Evolutionary conservation across 2,113 vertebrate species (phyloP).

Genomic region (Ia io): DNA sequence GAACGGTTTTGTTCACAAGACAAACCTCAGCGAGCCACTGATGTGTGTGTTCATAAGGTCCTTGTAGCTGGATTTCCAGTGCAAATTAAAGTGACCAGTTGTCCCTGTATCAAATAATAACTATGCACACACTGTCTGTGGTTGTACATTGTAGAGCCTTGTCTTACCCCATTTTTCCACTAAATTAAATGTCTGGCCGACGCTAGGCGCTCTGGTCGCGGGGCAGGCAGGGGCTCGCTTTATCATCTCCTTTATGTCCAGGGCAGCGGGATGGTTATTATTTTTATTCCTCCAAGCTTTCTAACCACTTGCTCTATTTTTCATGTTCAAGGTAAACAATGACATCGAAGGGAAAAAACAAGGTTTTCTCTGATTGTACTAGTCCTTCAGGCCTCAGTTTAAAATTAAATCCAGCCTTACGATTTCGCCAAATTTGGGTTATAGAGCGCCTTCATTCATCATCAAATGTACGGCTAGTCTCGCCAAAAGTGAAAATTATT

Average conservation of each 20-base stretch:
- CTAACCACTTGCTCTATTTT: conserved; percentile 50
- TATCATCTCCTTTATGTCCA: conserved; percentile 62
- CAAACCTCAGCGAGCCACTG: not conserved
- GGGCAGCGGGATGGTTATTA: conserved; percentile 35
- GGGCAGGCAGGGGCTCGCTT: conserved; percentile 37
- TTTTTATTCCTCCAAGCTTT: conserved; percentile 66
- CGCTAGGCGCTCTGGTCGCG: conserved; percentile 19
- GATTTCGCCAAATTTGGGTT: not conserved
- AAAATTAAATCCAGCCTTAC: conserved; percentile 45
- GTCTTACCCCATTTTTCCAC: conserved; percentile 50
- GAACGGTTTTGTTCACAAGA: conserved; percentile 51
- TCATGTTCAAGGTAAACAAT: conserved; percentile 68
- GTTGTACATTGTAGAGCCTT: conserved; percentile 23
- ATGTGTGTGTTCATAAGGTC: not conserved
- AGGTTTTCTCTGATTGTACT: conserved; percentile 34
- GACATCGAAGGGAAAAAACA: conserved; percentile 30
- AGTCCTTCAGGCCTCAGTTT: not conserved
- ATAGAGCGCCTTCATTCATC: conserved; percentile 28
- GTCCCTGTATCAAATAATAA: conserved; percentile 66
- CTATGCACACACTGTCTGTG: conserved; percentile 37
- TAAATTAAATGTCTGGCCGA: conserved; percentile 64
- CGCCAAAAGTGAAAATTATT: not conserved
- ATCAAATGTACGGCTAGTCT: not conserved
- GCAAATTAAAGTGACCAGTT: conserved; percentile 56
- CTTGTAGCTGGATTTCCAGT: conserved; percentile 43